Evolutionary conservation across 2,797 vertebrate genomes (phyloP).

Genomic region (Pseudochirops cupreus): DNA sequence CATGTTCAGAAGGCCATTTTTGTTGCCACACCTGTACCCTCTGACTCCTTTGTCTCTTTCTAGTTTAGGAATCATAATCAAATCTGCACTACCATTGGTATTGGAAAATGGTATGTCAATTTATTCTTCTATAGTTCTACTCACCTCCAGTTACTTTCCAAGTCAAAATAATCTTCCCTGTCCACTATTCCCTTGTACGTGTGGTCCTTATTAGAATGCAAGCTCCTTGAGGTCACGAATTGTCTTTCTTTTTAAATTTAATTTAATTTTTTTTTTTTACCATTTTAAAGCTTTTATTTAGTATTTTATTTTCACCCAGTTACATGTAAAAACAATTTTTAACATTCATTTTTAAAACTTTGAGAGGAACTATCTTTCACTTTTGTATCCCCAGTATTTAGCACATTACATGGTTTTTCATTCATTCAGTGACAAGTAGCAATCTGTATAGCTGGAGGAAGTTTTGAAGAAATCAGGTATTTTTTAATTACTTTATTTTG

Average conservation of each 20-base stretch:
- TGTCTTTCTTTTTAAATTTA: background rate
- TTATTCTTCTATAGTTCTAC: background rate
- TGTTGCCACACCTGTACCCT: background rate
- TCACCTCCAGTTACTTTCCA: background rate
- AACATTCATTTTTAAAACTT: no score
- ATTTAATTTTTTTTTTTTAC: no score
- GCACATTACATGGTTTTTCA: background rate
- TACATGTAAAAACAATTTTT: no score
- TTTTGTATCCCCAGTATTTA: background rate
- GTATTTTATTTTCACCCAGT: no score
- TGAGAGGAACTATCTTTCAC: background rate
- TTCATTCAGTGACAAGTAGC: background rate
- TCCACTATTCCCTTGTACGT: background rate
- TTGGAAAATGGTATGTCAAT: background rate
- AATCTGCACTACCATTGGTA: background rate
- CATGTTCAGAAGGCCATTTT: background rate
- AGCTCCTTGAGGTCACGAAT: background rate
- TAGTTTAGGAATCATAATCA: background rate
- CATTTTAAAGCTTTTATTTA: no score
- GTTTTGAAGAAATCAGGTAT: background rate
- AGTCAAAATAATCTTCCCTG: background rate
- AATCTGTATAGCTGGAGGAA: background rate
- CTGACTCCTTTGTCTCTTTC: background rate
- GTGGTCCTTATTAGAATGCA: background rate
- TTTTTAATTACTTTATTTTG: background rate